Evolutionary conservation across 2,113 vertebrate species (phyloP).

Genomic region (Clarias magur): DNA sequence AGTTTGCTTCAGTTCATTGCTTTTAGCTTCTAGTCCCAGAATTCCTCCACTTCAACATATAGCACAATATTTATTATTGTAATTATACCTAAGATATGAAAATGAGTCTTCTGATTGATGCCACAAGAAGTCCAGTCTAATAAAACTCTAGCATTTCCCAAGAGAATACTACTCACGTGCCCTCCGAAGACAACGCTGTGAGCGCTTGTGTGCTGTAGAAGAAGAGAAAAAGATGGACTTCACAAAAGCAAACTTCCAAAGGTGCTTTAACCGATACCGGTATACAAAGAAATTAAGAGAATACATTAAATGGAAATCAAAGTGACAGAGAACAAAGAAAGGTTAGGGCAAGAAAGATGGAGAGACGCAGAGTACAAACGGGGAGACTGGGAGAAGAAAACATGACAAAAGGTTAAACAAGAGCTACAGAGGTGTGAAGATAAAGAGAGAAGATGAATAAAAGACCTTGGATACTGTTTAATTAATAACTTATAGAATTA

Average conservation of each 20-base stretch:
- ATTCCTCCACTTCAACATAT: background rate
- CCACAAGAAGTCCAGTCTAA: background rate
- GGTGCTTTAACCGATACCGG: conserved; percentile 1
- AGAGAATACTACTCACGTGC: background rate
- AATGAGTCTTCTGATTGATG: background rate
- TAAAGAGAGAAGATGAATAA: conserved; percentile 9
- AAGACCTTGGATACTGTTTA: conserved; percentile 22
- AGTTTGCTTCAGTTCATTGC: background rate
- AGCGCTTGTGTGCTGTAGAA: background rate
- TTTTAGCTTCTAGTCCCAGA: background rate
- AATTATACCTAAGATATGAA: background rate
- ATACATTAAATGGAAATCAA: conserved; percentile 42
- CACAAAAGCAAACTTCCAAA: background rate
- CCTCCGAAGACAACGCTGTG: background rate
- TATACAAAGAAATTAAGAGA: conserved; percentile 22
- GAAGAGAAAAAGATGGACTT: background rate
- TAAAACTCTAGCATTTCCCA: background rate
- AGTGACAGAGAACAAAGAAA: conserved; percentile 35
- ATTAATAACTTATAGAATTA: conserved; percentile 21
- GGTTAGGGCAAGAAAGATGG: conserved; percentile 1
- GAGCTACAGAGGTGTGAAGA: conserved; percentile 17
- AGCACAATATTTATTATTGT: background rate
- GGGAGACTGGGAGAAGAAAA: background rate
- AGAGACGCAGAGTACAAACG: background rate
- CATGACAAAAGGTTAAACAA: conserved; percentile 26